Base-by-base conservation (phyloP, 2,797 vertebrate genomes). In the Silurus lanzhouensis region DNA sequence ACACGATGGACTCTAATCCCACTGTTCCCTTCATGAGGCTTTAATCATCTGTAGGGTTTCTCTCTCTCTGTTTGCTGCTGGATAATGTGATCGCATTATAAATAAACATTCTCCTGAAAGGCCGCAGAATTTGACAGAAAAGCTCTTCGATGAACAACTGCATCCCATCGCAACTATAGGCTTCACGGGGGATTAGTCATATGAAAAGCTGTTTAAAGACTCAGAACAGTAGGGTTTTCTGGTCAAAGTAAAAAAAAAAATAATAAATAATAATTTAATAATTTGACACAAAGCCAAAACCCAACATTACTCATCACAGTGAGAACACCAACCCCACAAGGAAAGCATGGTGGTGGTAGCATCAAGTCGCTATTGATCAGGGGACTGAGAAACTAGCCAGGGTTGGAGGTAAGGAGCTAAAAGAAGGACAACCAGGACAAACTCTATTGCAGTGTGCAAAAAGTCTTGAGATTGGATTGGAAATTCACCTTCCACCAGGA, bases 71-170 rank as follows among this genome's bases (percentile, higher is more conserved):
- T 52, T 81, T 27, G 14, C 22, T 1, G 1, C 78, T 81, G 22
- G n/a, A 52, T 13, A 60, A 66, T 81, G 78, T 66, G 78, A 81
- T 66, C 61, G 22, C 8, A 81, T 48, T 66, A 81, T 81, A 66
- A 66, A 81, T 81, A 66, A 81, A 66, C 44, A 61, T 66, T 15
- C 61, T 46, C 60, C 77, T 58, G 7, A 38, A 48, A 20, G 44
- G 22, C 12, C 22, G 22, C 13, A n/a, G 60, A 81, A 14, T 25
- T 66, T 66, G 44, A 52, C 52, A 66, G 5, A 81, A 61, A 64
- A 52, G 78, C 38, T 27, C 52, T 20, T 19, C 22, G 44, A 12
- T 22, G 58, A 61, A 79, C 0, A 63, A 46, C 20, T 7, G 46
- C 12, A 66, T 9, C 10, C 10, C 19, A 78, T n/a, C 44, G 48